Evolutionary conservation across 2,113 vertebrate genomes (phyloP).

Genomic region (Brachypteracias leptosomus): DNA sequence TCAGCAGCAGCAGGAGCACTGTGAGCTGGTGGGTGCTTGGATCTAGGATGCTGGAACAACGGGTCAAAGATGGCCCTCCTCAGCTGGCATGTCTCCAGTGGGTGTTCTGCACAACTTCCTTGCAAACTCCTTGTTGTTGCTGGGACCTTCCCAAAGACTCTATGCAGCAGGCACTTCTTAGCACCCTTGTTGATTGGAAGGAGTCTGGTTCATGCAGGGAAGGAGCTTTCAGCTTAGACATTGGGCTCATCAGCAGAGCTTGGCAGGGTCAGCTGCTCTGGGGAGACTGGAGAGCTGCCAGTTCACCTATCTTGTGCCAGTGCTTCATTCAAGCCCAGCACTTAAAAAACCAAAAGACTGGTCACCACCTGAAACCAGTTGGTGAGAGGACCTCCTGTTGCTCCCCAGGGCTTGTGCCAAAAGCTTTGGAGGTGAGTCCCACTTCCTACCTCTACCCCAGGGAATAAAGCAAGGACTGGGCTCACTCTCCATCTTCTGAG

Average conservation of each 20-base stretch:
- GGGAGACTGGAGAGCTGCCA: neutral
- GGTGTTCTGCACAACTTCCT: neutral
- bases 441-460: neutral
- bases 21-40: rapidly evolving
- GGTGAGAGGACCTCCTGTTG: neutral
- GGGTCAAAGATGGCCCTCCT: neutral
- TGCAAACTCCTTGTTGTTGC: neutral
- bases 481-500: neutral
- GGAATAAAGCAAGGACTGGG: neutral
- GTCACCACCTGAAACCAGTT: neutral
- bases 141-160: neutral
- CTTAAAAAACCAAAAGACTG: neutral
- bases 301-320: neutral
- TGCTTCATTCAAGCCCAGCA: neutral
- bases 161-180: neutral
- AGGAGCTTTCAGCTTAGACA: neutral
- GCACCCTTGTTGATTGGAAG: neutral
- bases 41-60: neutral
- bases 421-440: neutral
- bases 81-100: neutral
- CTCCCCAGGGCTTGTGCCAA: neutral
- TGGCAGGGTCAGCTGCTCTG: rapidly evolving
- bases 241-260: neutral
- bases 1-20: neutral
- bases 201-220: neutral